Base-by-base conservation (phyloP, 2,888 invertebrate species). In the Drosophila mulleri region DNA sequence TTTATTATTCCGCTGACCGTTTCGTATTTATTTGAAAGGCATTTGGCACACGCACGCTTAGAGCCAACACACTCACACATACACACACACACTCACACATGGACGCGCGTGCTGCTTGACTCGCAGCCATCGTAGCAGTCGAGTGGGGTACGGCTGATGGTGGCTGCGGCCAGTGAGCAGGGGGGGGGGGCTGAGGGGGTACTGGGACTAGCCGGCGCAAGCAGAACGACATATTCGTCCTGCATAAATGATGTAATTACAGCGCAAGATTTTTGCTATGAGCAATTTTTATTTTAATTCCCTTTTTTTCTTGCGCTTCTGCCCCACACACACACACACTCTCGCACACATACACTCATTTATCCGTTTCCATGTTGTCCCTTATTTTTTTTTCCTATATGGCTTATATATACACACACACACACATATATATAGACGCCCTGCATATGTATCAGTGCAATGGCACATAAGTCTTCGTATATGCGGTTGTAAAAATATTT, bases 241-340 rank as follows among this genome's bases (percentile, higher is more conserved):
- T 91, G 90, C 90, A 91, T 91, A 90, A 91, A 91, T 91, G 91
- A 91, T 91, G 91, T 91, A 91, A 91, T 91, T 90, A 90, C 89
- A 91, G 84, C 83, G 88, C 83, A 77, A 86, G 83, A 88, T 86
- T 87, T 89, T 79, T 81, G 87, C 83, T 85, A 83, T 88, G 82
- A 86, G 85, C 83, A 78, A 85, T 86, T 86, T 86, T 86, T 86
- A 85, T 86, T 87, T 85, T 84, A 85, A 85, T 85, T 85, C 53
- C 81, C 81, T 75, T 80, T 72, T 64, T 64, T 65, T 75, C 58
- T 37, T 11, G 18, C 32, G 44, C 63, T 47, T 18, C 32, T 35
- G 16, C 20, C n/a, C 16, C 44, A 35, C 53, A 53, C 72, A 32
- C 26, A 47, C 57, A 32, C 67, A 75, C 50, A 26, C 26, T n/a